Percentiles rank a stretch among this genome's conserved stretches.
Conservation (phyloP, 2,797 vertebrate species). For the Champsocephalus gunnari region DNA sequence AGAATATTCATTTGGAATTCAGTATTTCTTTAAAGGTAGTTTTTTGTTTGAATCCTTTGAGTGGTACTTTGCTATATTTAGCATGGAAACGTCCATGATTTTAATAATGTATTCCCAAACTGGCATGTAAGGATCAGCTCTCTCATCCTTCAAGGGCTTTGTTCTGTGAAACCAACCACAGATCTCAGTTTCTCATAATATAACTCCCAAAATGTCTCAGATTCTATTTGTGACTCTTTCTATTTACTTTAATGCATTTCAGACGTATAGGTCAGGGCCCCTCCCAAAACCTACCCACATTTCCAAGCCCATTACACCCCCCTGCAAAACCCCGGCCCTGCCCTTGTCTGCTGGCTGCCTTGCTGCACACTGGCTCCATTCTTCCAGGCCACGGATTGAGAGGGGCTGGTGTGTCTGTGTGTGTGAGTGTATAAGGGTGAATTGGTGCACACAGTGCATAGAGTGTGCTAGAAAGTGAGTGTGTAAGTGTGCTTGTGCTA, state of each 20-base stretch:
- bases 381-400: slow-evolving; percentile 70
- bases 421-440: slow-evolving; percentile 58
- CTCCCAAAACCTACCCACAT: slow-evolving; percentile 78
- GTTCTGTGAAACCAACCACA: slow-evolving; percentile 56
- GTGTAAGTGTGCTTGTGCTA: slow-evolving; percentile 34
- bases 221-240: slow-evolving; percentile 83
- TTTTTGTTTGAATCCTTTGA: slow-evolving; percentile 57
- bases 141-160: slow-evolving; percentile 56
- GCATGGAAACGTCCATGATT: slow-evolving; percentile 64
- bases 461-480: slow-evolving; percentile 40
- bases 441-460: slow-evolving; percentile 45
- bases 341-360: slow-evolving; percentile 73
- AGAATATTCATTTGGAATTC: slow-evolving; percentile 54
- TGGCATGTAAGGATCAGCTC: slow-evolving; percentile 58
- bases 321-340: slow-evolving; percentile 73
- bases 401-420: slow-evolving; percentile 62
- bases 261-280: slow-evolving; percentile 72
- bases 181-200: slow-evolving; percentile 70
- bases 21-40: slow-evolving; percentile 49
- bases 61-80: slow-evolving; percentile 74
- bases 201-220: slow-evolving; percentile 76
- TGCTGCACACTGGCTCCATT: slow-evolving; percentile 82
- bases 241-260: slow-evolving; percentile 84
- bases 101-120: slow-evolving; percentile 76
- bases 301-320: slow-evolving; percentile 66